A percentile compares a stretch with the other conserved stretches of the same genome.
Evolutionary conservation across 2,888 invertebrate genomes (phyloP).

Genomic region (Yponomeuta malinellus): DNA sequence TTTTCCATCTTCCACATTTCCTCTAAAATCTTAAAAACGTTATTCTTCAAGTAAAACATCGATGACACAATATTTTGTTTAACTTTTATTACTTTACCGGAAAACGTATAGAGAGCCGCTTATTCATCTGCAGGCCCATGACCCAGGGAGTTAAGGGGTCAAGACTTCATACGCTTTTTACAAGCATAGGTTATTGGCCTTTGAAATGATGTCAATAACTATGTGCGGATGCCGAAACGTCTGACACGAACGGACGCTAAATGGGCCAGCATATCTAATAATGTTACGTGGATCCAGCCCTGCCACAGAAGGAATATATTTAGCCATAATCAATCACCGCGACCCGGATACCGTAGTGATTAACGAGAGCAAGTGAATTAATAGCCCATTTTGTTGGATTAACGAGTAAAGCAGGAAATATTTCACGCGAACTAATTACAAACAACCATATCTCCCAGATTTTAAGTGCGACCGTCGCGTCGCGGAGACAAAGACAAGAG

Average conservation of each 20-base stretch:
- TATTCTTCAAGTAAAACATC: too few relatives aligned
- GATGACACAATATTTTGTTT: too few relatives aligned
- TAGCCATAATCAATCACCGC: not conserved
- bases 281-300: not conserved
- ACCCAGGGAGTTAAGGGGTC: not conserved
- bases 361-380: not conserved
- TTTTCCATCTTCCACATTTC: too few relatives aligned
- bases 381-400: not conserved
- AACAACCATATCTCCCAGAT: conserved; percentile 4
- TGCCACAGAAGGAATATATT: not conserved
- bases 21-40: too few relatives aligned
- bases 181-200: not conserved
- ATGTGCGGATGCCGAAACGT: not conserved
- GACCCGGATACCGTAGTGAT: not conserved
- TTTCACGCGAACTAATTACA: conserved; percentile 5
- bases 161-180: not conserved
- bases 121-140: too few relatives aligned
- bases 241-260: not conserved
- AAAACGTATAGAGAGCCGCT: too few relatives aligned
- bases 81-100: too few relatives aligned
- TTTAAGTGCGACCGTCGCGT: not conserved
- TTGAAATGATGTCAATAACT: not conserved
- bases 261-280: not conserved
- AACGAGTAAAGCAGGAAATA: not conserved
- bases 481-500: not conserved